A percentile compares a stretch with the other conserved stretches of the same genome.
These are phyloP conservation scores for Bucorvus abyssinicus DNA, from an alignment of 2,797 vertebrate species.

Conservation along the genomic window DNA sequence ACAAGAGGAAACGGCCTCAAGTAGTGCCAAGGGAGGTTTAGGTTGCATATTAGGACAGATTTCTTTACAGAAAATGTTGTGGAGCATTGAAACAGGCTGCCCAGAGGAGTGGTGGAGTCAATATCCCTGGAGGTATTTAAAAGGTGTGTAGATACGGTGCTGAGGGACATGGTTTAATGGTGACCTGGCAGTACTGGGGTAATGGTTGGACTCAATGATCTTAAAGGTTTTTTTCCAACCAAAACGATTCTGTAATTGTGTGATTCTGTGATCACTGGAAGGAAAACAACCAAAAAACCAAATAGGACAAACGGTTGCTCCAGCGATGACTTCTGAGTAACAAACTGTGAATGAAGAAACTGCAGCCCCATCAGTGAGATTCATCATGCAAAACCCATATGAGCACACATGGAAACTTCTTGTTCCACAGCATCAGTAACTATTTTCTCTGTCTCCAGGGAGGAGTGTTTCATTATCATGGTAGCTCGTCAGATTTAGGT, in stretches of 20 bases:
- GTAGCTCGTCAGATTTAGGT: neutral
- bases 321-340: neutral
- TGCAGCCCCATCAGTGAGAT: neutral
- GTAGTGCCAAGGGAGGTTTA: too few species aligned
- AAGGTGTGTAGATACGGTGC: too few species aligned
- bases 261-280: neutral
- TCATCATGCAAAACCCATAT: rapidly evolving
- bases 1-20: too few species aligned
- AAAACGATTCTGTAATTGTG: neutral
- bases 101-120: too few species aligned
- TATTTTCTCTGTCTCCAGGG: neutral
- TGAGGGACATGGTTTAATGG: too few species aligned
- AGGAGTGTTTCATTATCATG: neutral
- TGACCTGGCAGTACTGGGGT: too few species aligned
- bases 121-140: too few species aligned
- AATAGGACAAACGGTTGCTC: neutral
- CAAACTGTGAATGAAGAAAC: neutral
- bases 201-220: too few species aligned
- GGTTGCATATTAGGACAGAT: too few species aligned
- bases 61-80: too few species aligned
- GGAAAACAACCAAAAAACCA: neutral
- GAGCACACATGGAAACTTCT: neutral
- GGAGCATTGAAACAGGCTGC: too few species aligned
- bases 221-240: too few species aligned
- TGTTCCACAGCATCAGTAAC: neutral